Conservation (phyloP, 2,888 invertebrate genomes). For the Drosophila prostipennis region DNA sequence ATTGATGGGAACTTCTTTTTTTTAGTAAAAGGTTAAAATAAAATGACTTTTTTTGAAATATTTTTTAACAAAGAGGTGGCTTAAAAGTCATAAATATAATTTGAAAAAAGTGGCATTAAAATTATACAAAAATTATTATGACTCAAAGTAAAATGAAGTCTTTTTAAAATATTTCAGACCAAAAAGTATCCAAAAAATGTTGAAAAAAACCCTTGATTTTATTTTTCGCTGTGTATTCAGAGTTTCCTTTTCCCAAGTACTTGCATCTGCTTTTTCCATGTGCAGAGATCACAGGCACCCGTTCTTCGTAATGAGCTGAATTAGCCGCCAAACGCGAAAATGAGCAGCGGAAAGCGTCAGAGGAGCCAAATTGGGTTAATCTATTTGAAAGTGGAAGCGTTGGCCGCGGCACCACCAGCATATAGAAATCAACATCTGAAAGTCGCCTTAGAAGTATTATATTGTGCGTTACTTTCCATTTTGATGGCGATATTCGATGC, state of each 20-base stretch:
- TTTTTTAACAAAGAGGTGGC: too few species aligned
- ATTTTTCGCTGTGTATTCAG: constrained; percentile 8
- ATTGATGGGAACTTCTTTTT: too few species aligned
- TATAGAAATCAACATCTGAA: constrained; percentile 29
- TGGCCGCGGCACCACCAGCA: constrained; percentile 2
- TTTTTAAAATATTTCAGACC: too few species aligned
- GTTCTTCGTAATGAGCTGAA: constrained; percentile 55
- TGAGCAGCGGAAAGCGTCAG: constrained; percentile 42
- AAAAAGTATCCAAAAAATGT: too few species aligned
- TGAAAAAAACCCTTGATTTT: too few species aligned
- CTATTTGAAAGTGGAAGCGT: constrained; percentile 68
- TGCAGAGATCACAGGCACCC: constrained; percentile 14
- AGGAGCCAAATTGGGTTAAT: constrained; percentile 68
- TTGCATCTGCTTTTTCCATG: not conserved
- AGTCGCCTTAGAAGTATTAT: constrained; percentile 63
- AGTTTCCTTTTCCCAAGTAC: constrained; percentile 4
- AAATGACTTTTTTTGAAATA: too few species aligned
- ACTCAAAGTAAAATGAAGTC: too few species aligned
- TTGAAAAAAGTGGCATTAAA: too few species aligned
- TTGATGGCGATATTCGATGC: constrained; percentile 22
- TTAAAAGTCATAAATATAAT: too few species aligned
- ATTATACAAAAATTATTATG: too few species aligned
- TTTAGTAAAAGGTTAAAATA: too few species aligned
- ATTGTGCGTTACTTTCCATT: constrained; percentile 62
- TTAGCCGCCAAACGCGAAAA: constrained; percentile 50